Evolutionary conservation across 2,797 vertebrate species (phyloP), one percentile per base, ranked within the genome.

Genomic region (Enteromius fasciolatus): DNA sequence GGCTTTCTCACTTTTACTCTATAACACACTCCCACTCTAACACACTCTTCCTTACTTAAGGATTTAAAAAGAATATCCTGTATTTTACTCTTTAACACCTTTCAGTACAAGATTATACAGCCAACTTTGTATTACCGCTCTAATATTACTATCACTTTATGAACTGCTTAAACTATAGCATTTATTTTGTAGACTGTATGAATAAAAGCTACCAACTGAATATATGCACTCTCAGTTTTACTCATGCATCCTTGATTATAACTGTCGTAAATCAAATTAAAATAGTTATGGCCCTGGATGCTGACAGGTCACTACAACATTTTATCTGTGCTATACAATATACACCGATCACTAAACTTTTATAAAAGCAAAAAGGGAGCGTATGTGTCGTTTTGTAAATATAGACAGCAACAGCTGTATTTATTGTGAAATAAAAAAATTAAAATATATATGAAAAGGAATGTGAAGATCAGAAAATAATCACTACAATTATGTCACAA

Each of bases 361-460:
- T 39, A 36, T 39, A 39, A 57, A 54, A 36, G 50, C 50, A 12
- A 57, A 39, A 39, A 75, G 20, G 6, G 6, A 74, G 31, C 23
- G 33, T n/a, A 54, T 48, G 50, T 74, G 18, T 12, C 18, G 7
- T 54, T 31, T 39, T 75, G 31, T 76, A 9, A 25, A 59, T 28
- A 50, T 12, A 33, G 25, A 33, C 17, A 73, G 11, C 8, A 10
- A 41, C 9, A 52, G 10, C 52, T 76, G 23, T 10, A 61, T 76
- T 76, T 76, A 76, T 76, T 63, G 39, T 41, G 25, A 41, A 59
- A 39, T 44, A 3, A 7, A 63, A 31, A 61, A 14, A 14, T n/a
- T n/a, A n/a, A n/a, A n/a, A n/a, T n/a, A n/a, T 4, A 63, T 39
- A 48, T 18, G 41, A 80, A 80, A 4, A 63, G 41, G 57, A 80